Conservation (phyloP, 2,888 invertebrate genomes). For the Hirtodrosophila alboralis region DNA sequence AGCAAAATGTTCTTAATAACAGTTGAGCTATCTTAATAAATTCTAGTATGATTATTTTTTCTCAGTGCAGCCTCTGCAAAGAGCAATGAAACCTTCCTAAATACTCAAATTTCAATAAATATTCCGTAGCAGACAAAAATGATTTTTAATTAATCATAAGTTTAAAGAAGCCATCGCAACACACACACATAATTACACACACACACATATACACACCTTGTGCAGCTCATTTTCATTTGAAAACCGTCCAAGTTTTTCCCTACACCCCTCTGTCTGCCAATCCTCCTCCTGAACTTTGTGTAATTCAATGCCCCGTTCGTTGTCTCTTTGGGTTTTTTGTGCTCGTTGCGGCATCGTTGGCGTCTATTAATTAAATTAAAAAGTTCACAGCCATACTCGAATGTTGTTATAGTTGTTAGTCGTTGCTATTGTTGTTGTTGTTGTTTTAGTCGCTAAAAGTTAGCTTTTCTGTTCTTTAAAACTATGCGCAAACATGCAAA, state of each 20-base stretch:
- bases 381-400: constrained; percentile 60
- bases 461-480: constrained; percentile 33
- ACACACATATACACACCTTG: constrained; percentile 16
- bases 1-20: too few relatives aligned
- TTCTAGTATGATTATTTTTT: too few relatives aligned
- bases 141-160: constrained; percentile 75
- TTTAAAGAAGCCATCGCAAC: constrained; percentile 49
- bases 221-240: constrained; percentile 46
- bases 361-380: constrained; percentile 79
- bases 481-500: constrained; percentile 67
- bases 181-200: constrained; percentile 16
- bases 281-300: constrained; percentile 43
- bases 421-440: constrained; percentile 3
- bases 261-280: neutral
- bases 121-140: constrained; percentile 35
- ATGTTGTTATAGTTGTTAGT: constrained; percentile 17
- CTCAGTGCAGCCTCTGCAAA: too few relatives aligned
- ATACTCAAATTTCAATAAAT: constrained; percentile 40
- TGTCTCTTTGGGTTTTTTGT: constrained; percentile 39
- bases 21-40: too few relatives aligned
- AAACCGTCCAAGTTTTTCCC: constrained; percentile 29
- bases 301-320: constrained; percentile 60
- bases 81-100: constrained; percentile 21
- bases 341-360: constrained; percentile 48
- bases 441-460: constrained; percentile 15